These are phyloP conservation scores for mouse (Mus musculus) DNA, from an alignment of 2,113 vertebrate genomes.

Conservation along the genomic window GRCm39 chr3:131853001-131853500, in stretches of 20 bases:
- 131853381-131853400: background rate
- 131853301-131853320: background rate
- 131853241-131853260: background rate
- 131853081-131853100: background rate
- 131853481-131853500: background rate
- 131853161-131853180: background rate
- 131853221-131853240: background rate
- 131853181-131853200: constrained; percentile 20
- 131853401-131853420: background rate
- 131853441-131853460: background rate
- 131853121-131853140: background rate
- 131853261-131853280: background rate
- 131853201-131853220: background rate
- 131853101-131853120: constrained; percentile 3
- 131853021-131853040: background rate
- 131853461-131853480: background rate
- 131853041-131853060: constrained; percentile 19
- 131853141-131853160: constrained; percentile 1
- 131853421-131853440: background rate
- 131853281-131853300: background rate
- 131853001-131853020: constrained; percentile 1
- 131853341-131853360: background rate
- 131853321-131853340: constrained; percentile 13
- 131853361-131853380: background rate
- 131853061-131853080: constrained; percentile 32